Evolutionary conservation across 2,797 vertebrate genomes (phyloP).

Genomic region (Hydrocynus forskahlii): DNA sequence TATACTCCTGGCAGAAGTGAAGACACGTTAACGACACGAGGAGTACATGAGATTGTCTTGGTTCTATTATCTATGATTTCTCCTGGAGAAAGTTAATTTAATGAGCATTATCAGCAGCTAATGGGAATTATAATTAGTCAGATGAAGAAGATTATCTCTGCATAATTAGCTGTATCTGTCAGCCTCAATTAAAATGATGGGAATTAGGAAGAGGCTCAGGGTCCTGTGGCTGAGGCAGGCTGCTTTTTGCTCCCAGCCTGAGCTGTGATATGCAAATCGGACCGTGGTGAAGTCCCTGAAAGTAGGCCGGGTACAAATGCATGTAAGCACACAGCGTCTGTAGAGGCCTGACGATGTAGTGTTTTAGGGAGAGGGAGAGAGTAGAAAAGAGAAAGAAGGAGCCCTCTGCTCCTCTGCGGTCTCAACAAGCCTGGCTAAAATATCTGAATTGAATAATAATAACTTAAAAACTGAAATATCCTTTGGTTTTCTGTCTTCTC

Average conservation of each 20-base stretch:
- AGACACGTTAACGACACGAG: constrained; percentile 37
- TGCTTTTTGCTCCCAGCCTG: constrained; percentile 63
- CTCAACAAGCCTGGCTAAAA: not conserved
- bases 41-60: constrained; percentile 47
- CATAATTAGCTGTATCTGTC: constrained; percentile 85
- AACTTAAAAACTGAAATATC: constrained; percentile 58
- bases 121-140: constrained; percentile 87
- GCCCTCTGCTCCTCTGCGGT: not conserved
- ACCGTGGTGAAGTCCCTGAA: constrained; percentile 51
- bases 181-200: constrained; percentile 82
- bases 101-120: constrained; percentile 84
- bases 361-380: not conserved
- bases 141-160: constrained; percentile 84
- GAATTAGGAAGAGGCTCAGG: constrained; percentile 74
- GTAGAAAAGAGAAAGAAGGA: not conserved
- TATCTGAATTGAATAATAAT: constrained; percentile 29
- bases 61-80: constrained; percentile 78
- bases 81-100: constrained; percentile 84
- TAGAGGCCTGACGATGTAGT: constrained; percentile 39
- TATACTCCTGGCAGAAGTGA: constrained; percentile 12
- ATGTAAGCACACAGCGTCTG: constrained; percentile 44
- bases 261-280: constrained; percentile 50
- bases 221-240: constrained; percentile 51
- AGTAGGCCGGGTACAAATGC: constrained; percentile 54
- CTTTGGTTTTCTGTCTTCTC: constrained; percentile 8